These are phyloP conservation scores for Panonychus citri DNA, from an alignment of 1,140 invertebrate species.

Conservation along the genomic window DNA sequence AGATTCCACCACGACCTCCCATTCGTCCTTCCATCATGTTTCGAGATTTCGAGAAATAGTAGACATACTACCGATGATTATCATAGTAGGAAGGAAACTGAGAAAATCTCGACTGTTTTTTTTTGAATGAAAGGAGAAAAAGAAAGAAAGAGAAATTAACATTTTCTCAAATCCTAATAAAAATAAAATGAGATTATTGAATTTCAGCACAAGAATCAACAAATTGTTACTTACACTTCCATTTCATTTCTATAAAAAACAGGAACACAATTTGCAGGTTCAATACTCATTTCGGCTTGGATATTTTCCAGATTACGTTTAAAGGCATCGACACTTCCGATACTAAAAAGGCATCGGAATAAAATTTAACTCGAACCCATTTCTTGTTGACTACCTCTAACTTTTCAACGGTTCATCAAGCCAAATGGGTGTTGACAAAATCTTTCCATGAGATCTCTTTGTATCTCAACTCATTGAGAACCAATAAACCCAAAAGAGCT, in stretches of 20 bases:
- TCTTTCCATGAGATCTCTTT: conserved; percentile 97
- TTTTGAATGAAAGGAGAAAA: background rate
- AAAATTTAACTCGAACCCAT: conserved; percentile 70
- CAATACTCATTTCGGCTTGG: conserved; percentile 75
- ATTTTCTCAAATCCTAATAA: background rate
- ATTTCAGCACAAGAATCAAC: background rate
- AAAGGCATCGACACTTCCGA: conserved; percentile 94
- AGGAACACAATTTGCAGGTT: conserved; percentile 70
- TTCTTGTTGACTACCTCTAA: conserved; percentile 97
- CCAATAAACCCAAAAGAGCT: too few relatives aligned
- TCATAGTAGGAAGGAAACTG: conserved; percentile 23
- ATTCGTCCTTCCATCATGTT: conserved; percentile 34
- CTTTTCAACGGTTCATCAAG: conserved; percentile 64
- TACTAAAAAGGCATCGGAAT: conserved; percentile 50
- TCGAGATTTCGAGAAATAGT: conserved; percentile 53
- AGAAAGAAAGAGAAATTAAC: background rate
- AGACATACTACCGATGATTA: conserved; percentile 39
- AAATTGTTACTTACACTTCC: conserved; percentile 32
- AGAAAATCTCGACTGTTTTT: background rate
- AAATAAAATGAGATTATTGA: background rate
- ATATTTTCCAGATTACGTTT: conserved; percentile 90
- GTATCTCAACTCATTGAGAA: too few relatives aligned
- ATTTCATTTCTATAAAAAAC: conserved; percentile 87
- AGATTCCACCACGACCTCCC: conserved; percentile 46
- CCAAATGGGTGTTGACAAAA: conserved; percentile 71